Evolutionary conservation across 2,797 vertebrate genomes (phyloP), one percentile per base, ranked within the genome.

Genomic region (Aphelocoma californica): DNA sequence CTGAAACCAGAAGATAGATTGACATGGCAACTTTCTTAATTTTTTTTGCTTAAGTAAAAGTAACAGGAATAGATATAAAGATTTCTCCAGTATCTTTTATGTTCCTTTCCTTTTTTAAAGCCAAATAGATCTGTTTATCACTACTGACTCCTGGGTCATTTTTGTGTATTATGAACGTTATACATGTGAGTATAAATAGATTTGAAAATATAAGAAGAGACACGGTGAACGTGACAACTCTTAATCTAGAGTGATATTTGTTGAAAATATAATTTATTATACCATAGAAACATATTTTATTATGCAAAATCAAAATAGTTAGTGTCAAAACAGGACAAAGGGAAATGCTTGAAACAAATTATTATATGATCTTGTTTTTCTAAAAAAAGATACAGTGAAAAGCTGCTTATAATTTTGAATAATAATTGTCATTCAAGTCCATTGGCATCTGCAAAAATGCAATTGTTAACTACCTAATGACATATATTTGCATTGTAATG

Each of bases 401-500:
- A 96, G 71, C 80, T 83, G 73, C 60, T 91, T 95, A 91, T 92
- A 94, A 88, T 94, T 79, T 85, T 91, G 50, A 95, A 66, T 92
- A 96, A 90, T 95, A 97, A 97, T 77, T 94, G 81, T 57, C 20
- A 6, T 97, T 96, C 81, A 88, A 96, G 85, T 86, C 92, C 62
- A 90, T 44, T 97, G 94, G 65, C 92, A 90, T 97, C 93, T 92
- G 71, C 92, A 96, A 80, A 97, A 96, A 95, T 95, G 92, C 90
- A 96, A 81, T 96, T 94, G 84, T 96, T 97, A 95, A 86, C 84
- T 96, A 89, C 83, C 92, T 98, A 97, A 97, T 97, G 95, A 97
- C 94, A 95, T 93, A 88, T 92, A 97, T 97, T 98, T 98, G 90
- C 97, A 97, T 96, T 96, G 92, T 96, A 97, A 97, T 97, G 93